Base-by-base conservation (phyloP, 2,113 vertebrate species). In the Phylloscopus trochilus region DNA sequence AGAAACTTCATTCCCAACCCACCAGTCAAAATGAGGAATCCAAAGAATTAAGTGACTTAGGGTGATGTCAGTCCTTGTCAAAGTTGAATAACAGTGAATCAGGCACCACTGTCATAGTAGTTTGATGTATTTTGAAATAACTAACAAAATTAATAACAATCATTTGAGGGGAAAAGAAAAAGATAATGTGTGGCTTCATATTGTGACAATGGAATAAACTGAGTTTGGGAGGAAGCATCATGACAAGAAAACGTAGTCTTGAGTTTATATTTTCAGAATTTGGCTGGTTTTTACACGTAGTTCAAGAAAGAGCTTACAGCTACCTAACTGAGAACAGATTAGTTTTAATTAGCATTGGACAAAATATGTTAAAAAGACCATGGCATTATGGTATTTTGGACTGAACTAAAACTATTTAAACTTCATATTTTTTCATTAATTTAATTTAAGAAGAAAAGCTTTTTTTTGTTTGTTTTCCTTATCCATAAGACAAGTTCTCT, bases 141-240 rank as follows among this genome's bases (percentile, higher is more conserved):
- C 16, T 39, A 70, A 22, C 4, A 70, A 49, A 66, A 64, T 49
- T 16, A 58, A 22, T 12, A 51, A 9, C 3, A 73, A 39, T 16
- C 0, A 3, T 72, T 62, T 67, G 0, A 7, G 4, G 9, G 2
- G 0, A 4, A 13, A n/a, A n/a, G n/a, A 15, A 73, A 69, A 51
- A 14, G 8, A 1, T 26, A 21, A 22, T 12, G 3, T 46, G 39
- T 31, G 15, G 5, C 19, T 67, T 66, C 47, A 39, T 41, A 59
- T 72, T 63, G 22, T 30, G 74, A 70, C 26, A 70, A 3, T 33
- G n/a, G 6, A 84, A 81, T 56, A 67, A 87, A 67, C 4, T 39
- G 6, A 78, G 33, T 72, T 59, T 58, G 27, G 19, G 14, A 76
- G 43, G 35, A 15, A 60, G 2, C 7, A 37, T 62, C 51, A 47